A percentile compares a stretch with the other conserved stretches of the same genome.
Conservation (phyloP, 2,797 vertebrate genomes). For the Dendrocincla fuliginosa region DNA sequence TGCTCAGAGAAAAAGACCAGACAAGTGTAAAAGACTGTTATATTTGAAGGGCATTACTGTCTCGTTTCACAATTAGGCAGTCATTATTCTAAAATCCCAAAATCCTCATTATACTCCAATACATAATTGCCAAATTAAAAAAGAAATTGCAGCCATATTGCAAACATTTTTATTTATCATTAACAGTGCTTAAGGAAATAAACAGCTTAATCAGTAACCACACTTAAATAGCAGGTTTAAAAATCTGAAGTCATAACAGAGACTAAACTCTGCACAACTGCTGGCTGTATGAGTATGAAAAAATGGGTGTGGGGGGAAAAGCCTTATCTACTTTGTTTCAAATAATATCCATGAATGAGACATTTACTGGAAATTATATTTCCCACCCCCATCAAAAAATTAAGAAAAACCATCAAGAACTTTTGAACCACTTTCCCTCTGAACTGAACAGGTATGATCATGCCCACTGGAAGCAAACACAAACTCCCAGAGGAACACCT, state of each 20-base stretch:
- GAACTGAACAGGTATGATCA: neutral
- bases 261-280: neutral
- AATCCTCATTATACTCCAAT: neutral
- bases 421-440: neutral
- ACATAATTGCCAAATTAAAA: neutral
- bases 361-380: neutral
- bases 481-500: neutral
- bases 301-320: neutral
- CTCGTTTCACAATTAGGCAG: neutral
- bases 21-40: neutral
- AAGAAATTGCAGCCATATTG: neutral
- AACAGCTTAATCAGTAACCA: neutral
- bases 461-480: neutral
- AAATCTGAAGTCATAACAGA: neutral
- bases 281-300: neutral
- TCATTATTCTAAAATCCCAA: neutral
- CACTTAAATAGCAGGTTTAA: neutral
- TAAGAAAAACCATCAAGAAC: neutral
- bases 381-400: accelerated
- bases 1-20: constrained; percentile 57
- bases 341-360: neutral
- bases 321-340: neutral
- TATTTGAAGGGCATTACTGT: neutral
- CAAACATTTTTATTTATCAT: neutral
- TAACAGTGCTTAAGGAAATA: neutral